Conservation (phyloP, 2,797 vertebrate species). For the Balearica regulorum region DNA sequence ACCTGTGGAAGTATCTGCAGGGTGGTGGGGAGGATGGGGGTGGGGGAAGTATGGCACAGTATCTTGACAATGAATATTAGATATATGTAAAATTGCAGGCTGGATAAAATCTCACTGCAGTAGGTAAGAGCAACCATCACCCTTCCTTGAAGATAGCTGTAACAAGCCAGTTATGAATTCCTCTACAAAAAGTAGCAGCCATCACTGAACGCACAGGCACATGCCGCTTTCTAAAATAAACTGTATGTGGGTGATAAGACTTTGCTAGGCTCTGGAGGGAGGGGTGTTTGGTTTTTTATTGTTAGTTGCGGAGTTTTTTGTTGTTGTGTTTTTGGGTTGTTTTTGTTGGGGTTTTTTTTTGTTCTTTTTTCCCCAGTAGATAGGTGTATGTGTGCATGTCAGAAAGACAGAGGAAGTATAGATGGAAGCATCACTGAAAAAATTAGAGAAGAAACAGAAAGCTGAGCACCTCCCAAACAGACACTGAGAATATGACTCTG, state of each 20-base stretch:
- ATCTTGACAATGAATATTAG: background rate
- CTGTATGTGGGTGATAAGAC: background rate
- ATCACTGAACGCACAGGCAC: background rate
- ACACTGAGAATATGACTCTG: background rate
- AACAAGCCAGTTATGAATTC: background rate
- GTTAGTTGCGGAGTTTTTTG: background rate
- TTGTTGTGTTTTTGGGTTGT: background rate
- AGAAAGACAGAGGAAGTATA: background rate
- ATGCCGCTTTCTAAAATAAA: background rate
- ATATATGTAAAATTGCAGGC: background rate
- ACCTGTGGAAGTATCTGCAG: background rate
- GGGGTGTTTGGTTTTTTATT: background rate
- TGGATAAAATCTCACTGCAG: background rate
- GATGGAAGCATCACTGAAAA: background rate
- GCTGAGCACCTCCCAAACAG: accelerated
- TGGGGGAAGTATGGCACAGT: background rate
- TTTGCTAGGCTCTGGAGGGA: background rate
- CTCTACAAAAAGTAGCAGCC: background rate
- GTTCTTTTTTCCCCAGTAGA: background rate
- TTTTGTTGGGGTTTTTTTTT: too few species aligned
- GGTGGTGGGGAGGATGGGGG: too few species aligned
- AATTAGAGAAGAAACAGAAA: background rate
- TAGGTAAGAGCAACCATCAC: background rate
- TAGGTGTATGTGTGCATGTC: accelerated
- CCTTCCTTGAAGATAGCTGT: background rate